Percentiles rank a stretch among this genome's conserved stretches.
These are phyloP conservation scores for Pomacea canaliculata DNA, from an alignment of 2,888 invertebrate genomes.

Conservation along the genomic window DNA sequence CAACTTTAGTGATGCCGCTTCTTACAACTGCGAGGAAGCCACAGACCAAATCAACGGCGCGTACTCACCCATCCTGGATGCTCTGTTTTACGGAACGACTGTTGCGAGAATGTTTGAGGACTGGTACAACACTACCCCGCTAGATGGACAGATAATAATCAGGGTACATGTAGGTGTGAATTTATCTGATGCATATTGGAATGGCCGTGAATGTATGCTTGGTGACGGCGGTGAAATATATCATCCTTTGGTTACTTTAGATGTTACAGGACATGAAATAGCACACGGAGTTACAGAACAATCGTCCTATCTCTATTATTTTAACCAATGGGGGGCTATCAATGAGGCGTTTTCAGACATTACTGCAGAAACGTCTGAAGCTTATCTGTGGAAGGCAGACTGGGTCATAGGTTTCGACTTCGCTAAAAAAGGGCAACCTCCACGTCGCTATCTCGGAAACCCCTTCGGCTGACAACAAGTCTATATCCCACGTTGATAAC, in stretches of 20 bases:
- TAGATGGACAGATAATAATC: slow-evolving; percentile 19
- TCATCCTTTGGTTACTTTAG: slow-evolving; percentile 43
- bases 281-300: slow-evolving; percentile 47
- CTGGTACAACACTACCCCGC: slow-evolving; percentile 35
- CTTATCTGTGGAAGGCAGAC: slow-evolving; percentile 30
- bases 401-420: slow-evolving; percentile 31
- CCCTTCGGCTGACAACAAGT: slow-evolving; percentile 46
- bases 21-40: slow-evolving; percentile 38
- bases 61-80: slow-evolving; percentile 43
- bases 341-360: slow-evolving; percentile 55
- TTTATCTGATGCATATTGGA: slow-evolving; percentile 47
- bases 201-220: slow-evolving; percentile 40
- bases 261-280: slow-evolving; percentile 46
- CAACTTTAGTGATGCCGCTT: slow-evolving; percentile 27
- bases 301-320: slow-evolving; percentile 42
- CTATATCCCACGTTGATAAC: slow-evolving; percentile 42
- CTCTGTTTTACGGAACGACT: slow-evolving; percentile 43
- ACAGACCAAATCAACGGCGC: slow-evolving; percentile 44
- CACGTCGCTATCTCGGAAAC: slow-evolving; percentile 42
- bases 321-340: slow-evolving; percentile 44
- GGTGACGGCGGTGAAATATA: slow-evolving; percentile 40
- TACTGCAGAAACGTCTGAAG: slow-evolving; percentile 41
- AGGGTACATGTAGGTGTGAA: slow-evolving; percentile 47
- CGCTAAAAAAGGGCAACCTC: not conserved
- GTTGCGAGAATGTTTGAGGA: slow-evolving; percentile 48